phyloP scores from a whole-genome alignment of 2,797 vertebrate species.

The Trichosurus vulpecula region DNA sequence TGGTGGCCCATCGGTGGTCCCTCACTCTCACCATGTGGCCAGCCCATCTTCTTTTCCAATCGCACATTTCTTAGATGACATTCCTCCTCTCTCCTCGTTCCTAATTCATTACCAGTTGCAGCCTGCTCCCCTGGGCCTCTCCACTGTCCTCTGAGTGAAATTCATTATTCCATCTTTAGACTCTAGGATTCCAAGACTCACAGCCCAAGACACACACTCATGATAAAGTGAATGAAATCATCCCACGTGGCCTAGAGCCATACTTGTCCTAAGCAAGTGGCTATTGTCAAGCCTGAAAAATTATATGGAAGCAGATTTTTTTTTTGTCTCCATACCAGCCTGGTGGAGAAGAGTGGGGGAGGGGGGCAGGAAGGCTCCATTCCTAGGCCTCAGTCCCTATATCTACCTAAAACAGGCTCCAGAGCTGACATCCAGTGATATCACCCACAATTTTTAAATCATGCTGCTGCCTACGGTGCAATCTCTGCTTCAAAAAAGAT shows the following conservation, averaged over 20 bases:
- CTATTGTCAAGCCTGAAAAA: neutral
- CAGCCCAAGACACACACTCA: neutral
- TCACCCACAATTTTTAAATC: neutral
- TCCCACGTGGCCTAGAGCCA: neutral
- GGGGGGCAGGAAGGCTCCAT: neutral
- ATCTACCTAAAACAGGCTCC: neutral
- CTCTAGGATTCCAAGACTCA: neutral
- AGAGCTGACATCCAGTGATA: neutral
- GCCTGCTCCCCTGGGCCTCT: neutral
- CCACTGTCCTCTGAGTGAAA: neutral
- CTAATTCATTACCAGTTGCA: neutral
- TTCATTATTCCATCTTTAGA: neutral
- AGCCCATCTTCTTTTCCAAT: neutral
- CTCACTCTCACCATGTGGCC: neutral
- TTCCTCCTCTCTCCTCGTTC: neutral
- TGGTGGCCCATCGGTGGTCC: neutral
- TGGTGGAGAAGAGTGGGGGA: neutral
- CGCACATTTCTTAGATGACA: neutral
- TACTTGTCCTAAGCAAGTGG: neutral
- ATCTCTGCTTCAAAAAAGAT: neutral
- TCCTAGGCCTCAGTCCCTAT: neutral
- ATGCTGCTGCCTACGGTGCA: neutral
- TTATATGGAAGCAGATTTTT: neutral
- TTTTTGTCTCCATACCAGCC: neutral
- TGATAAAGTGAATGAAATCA: neutral